Evolutionary conservation across 2,797 vertebrate species (phyloP), one percentile per base, ranked within the genome.

Genomic region (Momotus momota): DNA sequence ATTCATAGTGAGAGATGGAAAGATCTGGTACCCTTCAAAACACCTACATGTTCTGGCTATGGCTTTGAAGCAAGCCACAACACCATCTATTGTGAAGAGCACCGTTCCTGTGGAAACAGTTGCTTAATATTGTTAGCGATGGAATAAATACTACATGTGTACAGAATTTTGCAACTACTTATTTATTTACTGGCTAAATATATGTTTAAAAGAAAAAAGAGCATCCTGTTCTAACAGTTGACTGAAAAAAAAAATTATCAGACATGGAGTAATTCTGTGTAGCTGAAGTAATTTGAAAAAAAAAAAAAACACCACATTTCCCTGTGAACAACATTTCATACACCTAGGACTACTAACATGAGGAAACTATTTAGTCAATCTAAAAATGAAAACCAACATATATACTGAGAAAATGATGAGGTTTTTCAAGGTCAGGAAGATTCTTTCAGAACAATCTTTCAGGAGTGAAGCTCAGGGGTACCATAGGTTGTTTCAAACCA

Each of bases 101-200:
- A 62, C 73, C 12, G 90, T 98, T 98, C 97, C 97, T 97, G 97
- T 97, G 97, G 97, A 98, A 98, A 98, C 58, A 67, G 86, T 97
- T 97, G 97, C 93, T 40, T 93, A 86, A 92, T 35, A 61, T 29
- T 85, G 60, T 54, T 38, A 94, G 52, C 80, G 61, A 90, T 20
- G 11, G 35, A 93, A 81, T 61, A 81, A 88, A 81, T 67, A 26
- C 7, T 54, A 46, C 5, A 61, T 41, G 27, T 65, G 40, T 27
- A 69, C 16, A 88, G 61, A 80, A 77, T 46, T 86, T 84, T 80
- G 35, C 49, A 87, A 80, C 29, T 71, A 77, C 7, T 2, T 4
- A 31, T 88, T 81, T 72, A 60, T 88, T 81, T 72, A 60, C 8
- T 52, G 27, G 18, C 23, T 72, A 73, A 86, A 74, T 19, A 58